These are phyloP conservation scores for Mohoua ochrocephala DNA, from an alignment of 2,113 vertebrate genomes.

Conservation along the genomic window DNA sequence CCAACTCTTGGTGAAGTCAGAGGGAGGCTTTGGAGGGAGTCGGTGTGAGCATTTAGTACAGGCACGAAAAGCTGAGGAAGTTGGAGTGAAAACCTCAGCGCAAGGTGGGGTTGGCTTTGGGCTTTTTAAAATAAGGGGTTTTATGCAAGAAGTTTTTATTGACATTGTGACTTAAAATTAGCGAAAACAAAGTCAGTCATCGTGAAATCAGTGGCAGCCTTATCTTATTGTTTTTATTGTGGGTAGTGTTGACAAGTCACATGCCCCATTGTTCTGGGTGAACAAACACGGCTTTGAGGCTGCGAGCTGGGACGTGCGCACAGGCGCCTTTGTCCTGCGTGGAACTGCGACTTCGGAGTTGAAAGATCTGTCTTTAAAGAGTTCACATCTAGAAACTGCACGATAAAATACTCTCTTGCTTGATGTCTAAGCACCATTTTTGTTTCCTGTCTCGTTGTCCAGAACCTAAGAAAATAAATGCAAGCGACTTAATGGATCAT, in stretches of 20 bases:
- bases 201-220: slow-evolving; percentile 26
- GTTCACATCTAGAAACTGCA: not conserved
- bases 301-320: not conserved
- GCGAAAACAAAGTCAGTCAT: not conserved
- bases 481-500: not conserved
- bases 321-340: not conserved
- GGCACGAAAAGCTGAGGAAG: not conserved
- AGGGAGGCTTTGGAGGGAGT: not conserved
- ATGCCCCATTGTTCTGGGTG: slow-evolving; percentile 51
- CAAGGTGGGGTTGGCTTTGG: not conserved
- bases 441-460: not conserved
- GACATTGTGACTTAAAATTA: not conserved
- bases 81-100: not conserved
- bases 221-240: slow-evolving; percentile 48
- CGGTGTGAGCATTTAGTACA: not conserved
- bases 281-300: slow-evolving; percentile 34
- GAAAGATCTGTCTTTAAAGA: not conserved
- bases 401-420: not conserved
- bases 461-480: not conserved
- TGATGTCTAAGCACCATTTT: not conserved
- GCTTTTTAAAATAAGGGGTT: not conserved
- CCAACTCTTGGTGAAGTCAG: not conserved
- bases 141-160: not conserved
- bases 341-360: not conserved
- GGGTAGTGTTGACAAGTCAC: slow-evolving; percentile 39